Conservation (phyloP, 1,140 invertebrate genomes). For the Plectrocnemia conspersa region DNA sequence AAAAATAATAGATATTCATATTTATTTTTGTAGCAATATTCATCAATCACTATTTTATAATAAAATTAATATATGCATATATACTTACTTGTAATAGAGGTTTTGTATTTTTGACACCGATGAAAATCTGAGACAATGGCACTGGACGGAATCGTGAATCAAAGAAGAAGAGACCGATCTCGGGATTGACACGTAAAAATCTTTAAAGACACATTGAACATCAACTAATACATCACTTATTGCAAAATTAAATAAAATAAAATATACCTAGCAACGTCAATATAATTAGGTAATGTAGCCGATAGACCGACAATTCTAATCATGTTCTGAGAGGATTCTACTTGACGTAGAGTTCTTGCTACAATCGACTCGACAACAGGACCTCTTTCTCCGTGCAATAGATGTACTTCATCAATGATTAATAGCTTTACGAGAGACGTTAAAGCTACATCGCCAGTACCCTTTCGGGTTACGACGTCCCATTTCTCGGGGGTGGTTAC, state of each 20-base stretch:
- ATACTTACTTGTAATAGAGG: conserved; percentile 63
- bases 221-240: not conserved
- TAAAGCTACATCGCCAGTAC: conserved; percentile 81
- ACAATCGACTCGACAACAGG: conserved; percentile 97
- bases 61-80: too few species aligned
- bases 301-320: conserved; percentile 97
- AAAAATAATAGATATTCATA: too few species aligned
- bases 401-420: conserved; percentile 98
- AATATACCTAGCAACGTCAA: conserved; percentile 78
- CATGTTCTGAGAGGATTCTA: conserved; percentile 94
- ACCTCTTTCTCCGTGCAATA: conserved; percentile 94
- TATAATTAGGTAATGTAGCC: conserved; percentile 96
- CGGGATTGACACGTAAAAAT: conserved; percentile 91
- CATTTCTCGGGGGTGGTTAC: conserved; percentile 99
- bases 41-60: too few species aligned
- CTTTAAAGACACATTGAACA: conserved; percentile 38
- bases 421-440: conserved; percentile 88
- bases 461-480: conserved; percentile 98
- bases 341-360: conserved; percentile 88
- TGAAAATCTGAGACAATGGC: conserved; percentile 87
- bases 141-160: conserved; percentile 95
- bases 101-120: conserved; percentile 81
- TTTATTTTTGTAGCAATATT: too few species aligned
- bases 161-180: conserved; percentile 93
- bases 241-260: not conserved